Conservation (phyloP, 2,888 invertebrate species). For the Idaea biselata region DNA sequence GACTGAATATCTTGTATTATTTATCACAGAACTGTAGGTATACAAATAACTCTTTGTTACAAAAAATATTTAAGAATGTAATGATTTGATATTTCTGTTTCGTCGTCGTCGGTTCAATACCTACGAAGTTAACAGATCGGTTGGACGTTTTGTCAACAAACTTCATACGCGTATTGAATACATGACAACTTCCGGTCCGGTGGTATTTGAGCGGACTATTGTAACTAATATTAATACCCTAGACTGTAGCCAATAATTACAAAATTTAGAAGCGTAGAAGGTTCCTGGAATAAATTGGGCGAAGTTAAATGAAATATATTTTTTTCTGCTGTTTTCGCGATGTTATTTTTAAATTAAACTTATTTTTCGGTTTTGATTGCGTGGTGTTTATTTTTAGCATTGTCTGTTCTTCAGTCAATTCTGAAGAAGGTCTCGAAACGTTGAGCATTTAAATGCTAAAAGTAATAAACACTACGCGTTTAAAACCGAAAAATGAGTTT, state of each 20-base stretch:
- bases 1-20: neutral
- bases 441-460: too few species aligned
- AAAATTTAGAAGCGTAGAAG: neutral
- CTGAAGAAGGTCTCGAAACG: too few species aligned
- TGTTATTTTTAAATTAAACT: too few species aligned
- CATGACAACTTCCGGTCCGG: conserved; percentile 47
- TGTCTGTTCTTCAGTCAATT: too few species aligned
- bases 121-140: conserved; percentile 20
- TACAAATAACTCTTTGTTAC: neutral
- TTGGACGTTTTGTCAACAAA: conserved; percentile 53
- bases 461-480: too few species aligned
- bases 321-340: too few species aligned
- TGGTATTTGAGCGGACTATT: conserved; percentile 2
- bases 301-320: neutral
- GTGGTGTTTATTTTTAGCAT: too few species aligned
- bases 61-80: neutral
- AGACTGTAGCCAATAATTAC: neutral
- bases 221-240: neutral
- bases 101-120: neutral
- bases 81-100: neutral
- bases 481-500: too few species aligned
- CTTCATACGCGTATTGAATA: conserved; percentile 42
- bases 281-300: neutral
- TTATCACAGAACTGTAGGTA: neutral
- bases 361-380: too few species aligned